Percentiles rank a stretch among this genome's conserved stretches.
phyloP scores from a whole-genome alignment of 35 echinoderm and acorn worm species.

The Lytechinus variegatus region DNA sequence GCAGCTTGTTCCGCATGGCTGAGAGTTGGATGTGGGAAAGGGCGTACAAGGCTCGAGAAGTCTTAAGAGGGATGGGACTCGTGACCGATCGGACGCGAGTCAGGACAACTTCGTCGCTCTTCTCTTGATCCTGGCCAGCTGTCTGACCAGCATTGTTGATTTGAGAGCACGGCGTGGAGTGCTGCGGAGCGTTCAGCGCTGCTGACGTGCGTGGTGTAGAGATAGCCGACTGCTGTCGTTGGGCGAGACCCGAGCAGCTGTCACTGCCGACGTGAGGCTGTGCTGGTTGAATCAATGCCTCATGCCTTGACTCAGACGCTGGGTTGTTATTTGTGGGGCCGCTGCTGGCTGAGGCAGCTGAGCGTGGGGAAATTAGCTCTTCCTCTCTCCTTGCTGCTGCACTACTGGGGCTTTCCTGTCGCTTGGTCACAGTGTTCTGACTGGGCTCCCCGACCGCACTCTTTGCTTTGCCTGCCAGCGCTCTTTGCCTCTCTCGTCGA shows the following conservation, averaged over 20 bases:
- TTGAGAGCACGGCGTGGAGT: neutral
- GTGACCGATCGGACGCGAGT: constrained; percentile 41
- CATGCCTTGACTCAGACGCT: neutral
- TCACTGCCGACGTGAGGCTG: neutral
- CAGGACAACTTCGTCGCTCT: constrained; percentile 23
- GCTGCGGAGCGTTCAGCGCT: neutral
- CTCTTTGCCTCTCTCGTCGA: constrained; percentile 15
- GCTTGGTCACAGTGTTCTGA: constrained; percentile 31
- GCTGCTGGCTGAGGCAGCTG: constrained; percentile 20
- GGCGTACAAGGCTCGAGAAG: neutral
- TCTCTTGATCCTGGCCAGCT: neutral
- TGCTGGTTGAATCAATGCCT: constrained; percentile 22
- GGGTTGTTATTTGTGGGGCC: constrained; percentile 39
- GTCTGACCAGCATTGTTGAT: neutral
- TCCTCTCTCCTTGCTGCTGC: neutral
- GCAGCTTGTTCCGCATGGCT: constrained; percentile 48
- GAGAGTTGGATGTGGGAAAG: constrained; percentile 7
- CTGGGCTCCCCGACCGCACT: neutral
- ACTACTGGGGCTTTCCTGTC: constrained; percentile 15
- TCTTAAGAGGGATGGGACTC: constrained; percentile 12
- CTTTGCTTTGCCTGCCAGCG: neutral
- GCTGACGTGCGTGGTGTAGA: neutral
- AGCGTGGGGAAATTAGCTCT: constrained; percentile 25
- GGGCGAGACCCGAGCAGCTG: constrained; percentile 2
- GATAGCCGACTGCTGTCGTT: neutral